phyloP scores from a whole-genome alignment of 2,888 invertebrate genomes.

The Arge pagana region DNA sequence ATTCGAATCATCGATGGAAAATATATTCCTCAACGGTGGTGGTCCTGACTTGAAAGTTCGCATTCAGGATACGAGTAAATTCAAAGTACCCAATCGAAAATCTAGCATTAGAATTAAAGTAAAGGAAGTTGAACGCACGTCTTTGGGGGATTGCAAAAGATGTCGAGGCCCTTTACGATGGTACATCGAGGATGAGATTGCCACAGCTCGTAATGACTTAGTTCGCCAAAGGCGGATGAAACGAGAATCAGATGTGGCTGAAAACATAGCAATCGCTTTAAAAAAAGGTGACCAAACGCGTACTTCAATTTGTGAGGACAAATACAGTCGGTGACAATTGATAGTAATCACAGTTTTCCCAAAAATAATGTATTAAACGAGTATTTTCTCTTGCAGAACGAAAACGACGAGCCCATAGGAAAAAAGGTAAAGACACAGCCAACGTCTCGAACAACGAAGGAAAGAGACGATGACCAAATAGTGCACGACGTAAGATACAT shows the following conservation, averaged over 20 bases:
- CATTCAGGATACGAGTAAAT: conserved; percentile 37
- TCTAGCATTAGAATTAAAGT: conserved; percentile 23
- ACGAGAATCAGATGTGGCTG: conserved; percentile 26
- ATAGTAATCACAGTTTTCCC: too few species aligned
- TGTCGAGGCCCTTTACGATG: conserved; percentile 41
- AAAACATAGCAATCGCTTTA: conserved; percentile 29
- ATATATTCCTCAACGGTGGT: conserved; percentile 29
- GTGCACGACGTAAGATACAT: too few species aligned
- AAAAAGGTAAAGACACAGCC: too few species aligned
- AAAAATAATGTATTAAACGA: too few species aligned
- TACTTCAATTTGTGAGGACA: too few species aligned
- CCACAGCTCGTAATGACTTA: conserved; percentile 35
- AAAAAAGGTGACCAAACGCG: conserved; percentile 30
- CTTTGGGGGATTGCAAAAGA: conserved; percentile 36
- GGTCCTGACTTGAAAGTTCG: conserved; percentile 44
- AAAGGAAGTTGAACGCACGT: too few species aligned
- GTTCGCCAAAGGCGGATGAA: conserved; percentile 29
- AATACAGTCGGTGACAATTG: too few species aligned
- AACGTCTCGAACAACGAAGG: neutral
- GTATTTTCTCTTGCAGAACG: neutral
- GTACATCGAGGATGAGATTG: conserved; percentile 46
- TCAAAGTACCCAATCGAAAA: conserved; percentile 8
- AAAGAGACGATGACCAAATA: too few species aligned
- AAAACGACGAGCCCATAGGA: conserved; percentile 18
- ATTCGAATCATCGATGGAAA: conserved; percentile 31